Evolutionary conservation across 2,113 vertebrate species (phyloP).

Genomic region (Xiphias gladius): DNA sequence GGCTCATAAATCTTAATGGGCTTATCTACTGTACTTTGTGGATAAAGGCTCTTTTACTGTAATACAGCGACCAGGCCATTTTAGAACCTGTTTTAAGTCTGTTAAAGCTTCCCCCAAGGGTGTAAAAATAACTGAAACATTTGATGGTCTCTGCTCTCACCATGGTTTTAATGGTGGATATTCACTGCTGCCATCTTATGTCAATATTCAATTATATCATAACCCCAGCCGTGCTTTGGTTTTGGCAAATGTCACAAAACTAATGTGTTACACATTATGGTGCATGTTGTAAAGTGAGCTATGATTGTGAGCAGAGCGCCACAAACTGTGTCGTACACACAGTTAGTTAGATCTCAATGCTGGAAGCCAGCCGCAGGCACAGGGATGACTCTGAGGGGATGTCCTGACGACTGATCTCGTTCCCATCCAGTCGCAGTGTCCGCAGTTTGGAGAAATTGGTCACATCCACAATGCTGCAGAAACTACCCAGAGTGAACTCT

Average conservation of each 20-base stretch:
- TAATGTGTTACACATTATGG: background rate
- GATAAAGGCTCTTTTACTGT: background rate
- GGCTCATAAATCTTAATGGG: background rate
- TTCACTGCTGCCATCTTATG: constrained; percentile 38
- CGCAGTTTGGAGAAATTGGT: constrained; percentile 93
- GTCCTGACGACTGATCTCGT: constrained; percentile 86
- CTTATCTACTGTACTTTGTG: constrained; percentile 13
- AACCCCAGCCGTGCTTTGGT: background rate
- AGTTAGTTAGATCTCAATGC: constrained; percentile 88
- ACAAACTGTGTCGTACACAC: background rate
- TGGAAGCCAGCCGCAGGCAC: constrained; percentile 90
- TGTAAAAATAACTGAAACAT: background rate
- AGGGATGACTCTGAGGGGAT: constrained; percentile 88
- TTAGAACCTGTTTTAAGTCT: background rate
- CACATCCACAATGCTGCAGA: constrained; percentile 91
- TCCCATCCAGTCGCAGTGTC: constrained; percentile 93
- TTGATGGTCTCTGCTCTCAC: background rate
- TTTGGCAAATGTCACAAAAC: background rate
- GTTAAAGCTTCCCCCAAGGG: background rate
- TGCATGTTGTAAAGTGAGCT: background rate
- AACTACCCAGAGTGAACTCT: constrained; percentile 96
- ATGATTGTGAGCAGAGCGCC: background rate
- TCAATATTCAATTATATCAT: background rate
- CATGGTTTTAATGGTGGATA: background rate
- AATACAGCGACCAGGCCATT: background rate